Evolutionary conservation across 2,113 vertebrate genomes (phyloP).

Genomic region (Chionis minor): DNA sequence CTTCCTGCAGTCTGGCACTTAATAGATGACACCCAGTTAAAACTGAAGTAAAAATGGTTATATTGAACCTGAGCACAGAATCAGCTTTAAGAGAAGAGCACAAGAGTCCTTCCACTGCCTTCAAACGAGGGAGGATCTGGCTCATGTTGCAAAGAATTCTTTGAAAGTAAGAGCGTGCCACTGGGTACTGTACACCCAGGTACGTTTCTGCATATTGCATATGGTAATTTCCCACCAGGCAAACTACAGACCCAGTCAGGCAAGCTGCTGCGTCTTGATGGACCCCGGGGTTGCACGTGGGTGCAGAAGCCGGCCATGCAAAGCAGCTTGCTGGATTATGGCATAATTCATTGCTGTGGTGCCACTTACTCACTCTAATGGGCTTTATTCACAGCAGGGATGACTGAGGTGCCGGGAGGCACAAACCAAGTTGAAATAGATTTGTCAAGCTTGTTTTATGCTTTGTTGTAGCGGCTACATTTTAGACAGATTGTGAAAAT

Average conservation of each 20-base stretch:
- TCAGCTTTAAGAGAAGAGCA: not conserved
- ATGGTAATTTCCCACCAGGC: slow-evolving; percentile 12
- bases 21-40: not conserved
- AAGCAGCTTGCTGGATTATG: slow-evolving; percentile 38
- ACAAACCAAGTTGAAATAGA: slow-evolving; percentile 17
- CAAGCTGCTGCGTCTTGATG: not conserved
- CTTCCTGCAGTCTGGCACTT: not conserved
- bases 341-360: slow-evolving; percentile 10
- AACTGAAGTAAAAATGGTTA: not conserved
- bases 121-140: not conserved
- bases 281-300: not conserved
- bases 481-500: slow-evolving; percentile 18
- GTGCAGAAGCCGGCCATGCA: not conserved
- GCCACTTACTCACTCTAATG: slow-evolving; percentile 23
- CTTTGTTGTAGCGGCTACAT: not conserved
- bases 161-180: not conserved
- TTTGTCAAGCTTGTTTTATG: slow-evolving; percentile 23
- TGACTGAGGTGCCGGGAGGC: slow-evolving; percentile 9
- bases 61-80: not conserved
- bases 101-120: not conserved
- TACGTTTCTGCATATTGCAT: not conserved
- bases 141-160: not conserved
- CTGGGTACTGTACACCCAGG: not conserved
- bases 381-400: slow-evolving; percentile 40
- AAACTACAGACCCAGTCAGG: not conserved